These are phyloP conservation scores for Daboia siamensis DNA, from an alignment of 2,113 vertebrate species.

Conservation along the genomic window DNA sequence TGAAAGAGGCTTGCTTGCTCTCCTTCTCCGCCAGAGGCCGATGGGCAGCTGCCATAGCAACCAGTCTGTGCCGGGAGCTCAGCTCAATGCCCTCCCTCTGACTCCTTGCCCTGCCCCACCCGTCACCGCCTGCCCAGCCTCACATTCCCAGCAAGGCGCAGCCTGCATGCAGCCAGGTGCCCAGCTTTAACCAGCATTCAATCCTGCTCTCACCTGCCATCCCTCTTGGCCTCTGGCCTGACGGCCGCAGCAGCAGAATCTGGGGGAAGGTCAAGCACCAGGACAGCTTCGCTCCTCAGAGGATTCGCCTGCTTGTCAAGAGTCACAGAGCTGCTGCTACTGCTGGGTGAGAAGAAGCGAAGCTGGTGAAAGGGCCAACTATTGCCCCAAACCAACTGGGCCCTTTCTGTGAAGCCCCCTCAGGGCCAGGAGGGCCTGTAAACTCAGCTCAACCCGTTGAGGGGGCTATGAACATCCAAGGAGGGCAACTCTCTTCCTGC, in stretches of 20 bases:
- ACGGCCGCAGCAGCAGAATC: neutral
- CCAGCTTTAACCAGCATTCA: neutral
- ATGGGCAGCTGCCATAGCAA: neutral
- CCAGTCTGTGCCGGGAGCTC: neutral
- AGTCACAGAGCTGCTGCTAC: constrained; percentile 48
- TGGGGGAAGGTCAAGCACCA: neutral
- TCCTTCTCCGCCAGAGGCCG: too few species aligned
- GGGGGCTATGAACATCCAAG: neutral
- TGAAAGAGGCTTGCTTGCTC: too few species aligned
- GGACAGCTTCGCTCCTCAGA: constrained; percentile 12
- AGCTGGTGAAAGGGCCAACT: rapidly evolving
- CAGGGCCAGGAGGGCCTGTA: neutral
- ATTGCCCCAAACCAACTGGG: rapidly evolving
- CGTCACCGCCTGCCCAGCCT: neutral
- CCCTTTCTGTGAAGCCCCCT: neutral
- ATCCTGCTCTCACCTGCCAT: constrained; percentile 63
- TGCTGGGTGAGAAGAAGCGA: constrained; percentile 56
- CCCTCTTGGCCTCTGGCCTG: constrained; percentile 43
- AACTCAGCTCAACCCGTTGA: neutral
- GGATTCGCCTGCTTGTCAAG: constrained; percentile 67
- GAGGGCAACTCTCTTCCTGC: neutral
- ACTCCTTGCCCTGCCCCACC: neutral
- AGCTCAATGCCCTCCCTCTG: neutral
- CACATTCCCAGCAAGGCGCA: neutral
- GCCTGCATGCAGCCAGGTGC: neutral